phyloP scores from a whole-genome alignment of 1,140 invertebrate genomes.

The Hylaeus anthracinus region DNA sequence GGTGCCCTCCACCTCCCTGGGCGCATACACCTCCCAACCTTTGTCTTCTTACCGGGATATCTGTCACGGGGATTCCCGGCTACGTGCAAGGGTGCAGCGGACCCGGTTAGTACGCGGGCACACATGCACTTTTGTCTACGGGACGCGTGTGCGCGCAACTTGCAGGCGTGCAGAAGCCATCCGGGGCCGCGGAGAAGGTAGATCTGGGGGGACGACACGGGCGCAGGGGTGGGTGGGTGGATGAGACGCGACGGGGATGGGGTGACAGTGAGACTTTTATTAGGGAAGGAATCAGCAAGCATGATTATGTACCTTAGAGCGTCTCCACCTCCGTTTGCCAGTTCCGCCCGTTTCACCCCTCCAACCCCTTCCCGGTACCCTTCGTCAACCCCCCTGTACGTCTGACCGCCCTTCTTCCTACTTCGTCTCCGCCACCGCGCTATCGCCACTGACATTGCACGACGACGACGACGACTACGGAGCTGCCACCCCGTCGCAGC shows the following conservation, averaged over 20 bases:
- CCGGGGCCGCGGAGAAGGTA: conserved; percentile 55
- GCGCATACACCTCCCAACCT: conserved; percentile 40
- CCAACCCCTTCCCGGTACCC: conserved; percentile 23
- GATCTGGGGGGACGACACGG: background rate
- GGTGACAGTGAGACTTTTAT: conserved; percentile 80
- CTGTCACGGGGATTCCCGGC: conserved; percentile 30
- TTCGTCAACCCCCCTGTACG: conserved; percentile 6
- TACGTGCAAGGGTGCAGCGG: conserved; percentile 64
- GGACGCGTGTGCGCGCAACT: conserved; percentile 62
- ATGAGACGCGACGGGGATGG: conserved; percentile 45
- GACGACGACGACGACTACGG: conserved; percentile 41
- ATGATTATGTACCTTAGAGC: conserved; percentile 81
- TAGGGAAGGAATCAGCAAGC: conserved; percentile 81
- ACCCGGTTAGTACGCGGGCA: conserved; percentile 48
- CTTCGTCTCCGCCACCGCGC: conserved; percentile 39
- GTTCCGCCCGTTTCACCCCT: conserved; percentile 40
- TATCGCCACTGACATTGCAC: conserved; percentile 55
- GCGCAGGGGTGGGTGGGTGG: background rate
- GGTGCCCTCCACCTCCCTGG: conserved; percentile 65
- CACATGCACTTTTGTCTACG: conserved; percentile 72
- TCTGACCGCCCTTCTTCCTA: conserved; percentile 49
- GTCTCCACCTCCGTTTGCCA: conserved; percentile 61
- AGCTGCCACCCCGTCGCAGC: conserved; percentile 41
- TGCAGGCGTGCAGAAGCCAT: conserved; percentile 59
- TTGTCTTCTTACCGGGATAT: conserved; percentile 50